Evolutionary conservation across 2,797 vertebrate species (phyloP).

Genomic region (Lacerta viridis): DNA sequence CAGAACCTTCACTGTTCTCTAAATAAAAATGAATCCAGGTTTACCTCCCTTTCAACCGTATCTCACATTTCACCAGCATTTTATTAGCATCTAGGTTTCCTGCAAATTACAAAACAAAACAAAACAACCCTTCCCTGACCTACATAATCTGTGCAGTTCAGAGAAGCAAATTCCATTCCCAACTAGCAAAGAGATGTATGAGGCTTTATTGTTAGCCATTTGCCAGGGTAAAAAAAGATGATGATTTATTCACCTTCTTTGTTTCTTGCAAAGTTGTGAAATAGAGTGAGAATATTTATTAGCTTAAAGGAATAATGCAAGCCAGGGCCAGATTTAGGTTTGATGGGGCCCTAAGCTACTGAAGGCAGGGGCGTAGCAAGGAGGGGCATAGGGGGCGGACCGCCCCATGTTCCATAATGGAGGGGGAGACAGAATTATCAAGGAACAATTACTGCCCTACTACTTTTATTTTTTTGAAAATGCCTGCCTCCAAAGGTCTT

Average conservation of each 20-base stretch:
- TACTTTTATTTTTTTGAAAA: no score
- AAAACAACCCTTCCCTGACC: neutral
- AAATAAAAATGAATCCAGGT: neutral
- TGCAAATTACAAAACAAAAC: neutral
- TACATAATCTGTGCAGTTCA: neutral
- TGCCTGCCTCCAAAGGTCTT: no score
- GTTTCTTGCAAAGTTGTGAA: conserved; percentile 18
- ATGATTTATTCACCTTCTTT: neutral
- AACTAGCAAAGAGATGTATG: neutral
- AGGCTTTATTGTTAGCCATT: neutral
- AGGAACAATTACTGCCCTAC: no score
- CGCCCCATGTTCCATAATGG: no score
- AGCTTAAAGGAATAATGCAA: neutral
- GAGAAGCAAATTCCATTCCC: neutral
- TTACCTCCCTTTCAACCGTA: neutral
- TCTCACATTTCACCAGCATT: neutral
- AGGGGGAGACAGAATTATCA: no score
- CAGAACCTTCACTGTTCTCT: neutral
- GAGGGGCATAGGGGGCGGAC: no score
- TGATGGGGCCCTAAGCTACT: no score
- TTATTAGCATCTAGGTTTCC: no score
- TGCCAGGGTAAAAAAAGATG: neutral
- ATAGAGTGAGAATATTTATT: conserved; percentile 48
- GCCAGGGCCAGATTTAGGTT: no score
- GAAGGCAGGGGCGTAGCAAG: no score